phyloP scores from a whole-genome alignment of 1,140 invertebrate species.

The Chironomus striatipennis region DNA sequence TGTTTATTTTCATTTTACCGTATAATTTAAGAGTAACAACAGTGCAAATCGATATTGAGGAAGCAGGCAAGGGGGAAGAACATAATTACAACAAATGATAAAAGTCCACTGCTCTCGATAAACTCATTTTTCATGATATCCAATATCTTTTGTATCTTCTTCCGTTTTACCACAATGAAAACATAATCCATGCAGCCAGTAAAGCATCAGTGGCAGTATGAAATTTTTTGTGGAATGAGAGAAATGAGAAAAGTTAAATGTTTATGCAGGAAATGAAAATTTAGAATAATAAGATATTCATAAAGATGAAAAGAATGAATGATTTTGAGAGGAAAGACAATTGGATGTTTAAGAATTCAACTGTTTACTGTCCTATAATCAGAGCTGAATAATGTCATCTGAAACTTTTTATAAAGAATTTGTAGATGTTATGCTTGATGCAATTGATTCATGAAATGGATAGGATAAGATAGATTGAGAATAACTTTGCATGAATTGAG shows the following conservation, averaged over 20 bases:
- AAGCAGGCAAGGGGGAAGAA: not conserved
- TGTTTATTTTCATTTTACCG: too few species aligned
- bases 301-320: not conserved
- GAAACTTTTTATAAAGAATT: not conserved
- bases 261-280: not conserved
- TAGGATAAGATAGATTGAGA: too few species aligned
- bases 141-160: not conserved
- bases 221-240: not conserved
- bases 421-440: too few species aligned
- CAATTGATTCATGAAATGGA: too few species aligned
- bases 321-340: not conserved
- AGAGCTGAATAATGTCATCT: not conserved
- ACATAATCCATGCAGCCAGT: too few species aligned
- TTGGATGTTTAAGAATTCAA: not conserved
- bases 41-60: not conserved
- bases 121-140: constrained; percentile 4
- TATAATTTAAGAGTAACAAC: too few species aligned
- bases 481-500: too few species aligned
- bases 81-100: constrained; percentile 4
- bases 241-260: not conserved
- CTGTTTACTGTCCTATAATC: not conserved
- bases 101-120: not conserved
- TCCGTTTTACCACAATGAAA: not conserved
- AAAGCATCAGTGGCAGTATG: too few species aligned
- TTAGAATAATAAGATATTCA: not conserved